Conservation (phyloP, 2,113 vertebrate genomes). For the Hyperoodon ampullatus region DNA sequence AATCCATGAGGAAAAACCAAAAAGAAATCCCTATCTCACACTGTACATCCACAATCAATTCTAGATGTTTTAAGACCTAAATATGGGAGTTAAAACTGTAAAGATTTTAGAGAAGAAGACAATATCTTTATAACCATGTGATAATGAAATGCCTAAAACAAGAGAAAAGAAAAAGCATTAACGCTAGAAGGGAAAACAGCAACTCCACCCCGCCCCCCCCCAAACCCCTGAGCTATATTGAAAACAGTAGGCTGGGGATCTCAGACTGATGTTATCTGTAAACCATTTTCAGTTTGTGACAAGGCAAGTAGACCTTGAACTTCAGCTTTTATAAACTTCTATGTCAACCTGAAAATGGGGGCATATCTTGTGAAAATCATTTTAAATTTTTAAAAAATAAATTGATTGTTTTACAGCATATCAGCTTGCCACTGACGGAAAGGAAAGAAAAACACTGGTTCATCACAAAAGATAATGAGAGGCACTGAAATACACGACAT, state of each 20-base stretch:
- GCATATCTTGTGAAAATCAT: neutral
- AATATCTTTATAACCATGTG: neutral
- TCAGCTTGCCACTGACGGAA: neutral
- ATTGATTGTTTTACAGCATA: neutral
- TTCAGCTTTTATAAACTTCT: neutral
- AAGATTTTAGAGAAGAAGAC: neutral
- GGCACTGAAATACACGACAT: neutral
- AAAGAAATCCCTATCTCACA: neutral
- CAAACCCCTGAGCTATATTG: neutral
- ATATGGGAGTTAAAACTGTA: neutral
- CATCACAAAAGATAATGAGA: neutral
- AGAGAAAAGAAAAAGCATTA: neutral
- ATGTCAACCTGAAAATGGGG: neutral
- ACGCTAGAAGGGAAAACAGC: neutral
- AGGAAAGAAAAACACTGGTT: neutral
- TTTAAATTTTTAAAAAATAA: neutral
- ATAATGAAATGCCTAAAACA: neutral
- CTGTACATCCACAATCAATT: neutral
- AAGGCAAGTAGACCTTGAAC: neutral
- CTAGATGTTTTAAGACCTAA: neutral
- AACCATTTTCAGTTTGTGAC: neutral
- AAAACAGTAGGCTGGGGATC: neutral
- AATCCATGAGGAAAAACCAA: neutral
- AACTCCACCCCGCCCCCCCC: neutral
- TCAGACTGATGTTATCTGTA: neutral